A percentile compares a stretch with the other conserved stretches of the same genome.
These are phyloP conservation scores for Gallirallus australis DNA, from an alignment of 2,797 vertebrate genomes.

Conservation along the genomic window DNA sequence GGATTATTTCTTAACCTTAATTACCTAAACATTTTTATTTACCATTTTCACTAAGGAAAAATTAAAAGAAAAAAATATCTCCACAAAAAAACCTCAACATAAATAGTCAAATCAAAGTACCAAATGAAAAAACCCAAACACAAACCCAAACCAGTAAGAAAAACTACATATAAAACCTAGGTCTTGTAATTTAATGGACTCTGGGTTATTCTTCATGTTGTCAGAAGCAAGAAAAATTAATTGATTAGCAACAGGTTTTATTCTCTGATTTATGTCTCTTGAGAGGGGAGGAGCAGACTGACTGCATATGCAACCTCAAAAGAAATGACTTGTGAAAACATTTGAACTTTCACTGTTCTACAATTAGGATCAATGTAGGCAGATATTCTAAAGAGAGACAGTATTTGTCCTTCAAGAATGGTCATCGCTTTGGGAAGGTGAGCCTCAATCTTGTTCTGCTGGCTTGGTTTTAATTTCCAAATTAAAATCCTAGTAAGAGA, in stretches of 20 bases:
- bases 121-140: not conserved
- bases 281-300: not conserved
- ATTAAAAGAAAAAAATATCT: not conserved
- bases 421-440: not conserved
- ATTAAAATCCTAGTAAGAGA: not conserved
- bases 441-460: not conserved
- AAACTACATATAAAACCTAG: not conserved
- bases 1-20: not conserved
- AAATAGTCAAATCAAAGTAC: not conserved
- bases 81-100: fast-evolving
- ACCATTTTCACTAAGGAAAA: not conserved
- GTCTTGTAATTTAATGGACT: not conserved
- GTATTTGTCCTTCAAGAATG: not conserved
- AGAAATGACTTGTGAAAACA: not conserved
- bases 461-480: not conserved
- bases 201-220: not conserved
- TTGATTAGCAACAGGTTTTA: not conserved
- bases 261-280: not conserved
- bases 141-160: not conserved
- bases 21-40: not conserved
- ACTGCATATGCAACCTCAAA: not conserved
- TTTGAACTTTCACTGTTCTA: not conserved
- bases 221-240: not conserved
- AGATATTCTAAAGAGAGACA: not conserved
- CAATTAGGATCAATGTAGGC: not conserved